Evolutionary conservation across 2,888 invertebrate genomes (phyloP), one percentile per base, ranked within the genome.

Genomic region (Drosophila ezoana): DNA sequence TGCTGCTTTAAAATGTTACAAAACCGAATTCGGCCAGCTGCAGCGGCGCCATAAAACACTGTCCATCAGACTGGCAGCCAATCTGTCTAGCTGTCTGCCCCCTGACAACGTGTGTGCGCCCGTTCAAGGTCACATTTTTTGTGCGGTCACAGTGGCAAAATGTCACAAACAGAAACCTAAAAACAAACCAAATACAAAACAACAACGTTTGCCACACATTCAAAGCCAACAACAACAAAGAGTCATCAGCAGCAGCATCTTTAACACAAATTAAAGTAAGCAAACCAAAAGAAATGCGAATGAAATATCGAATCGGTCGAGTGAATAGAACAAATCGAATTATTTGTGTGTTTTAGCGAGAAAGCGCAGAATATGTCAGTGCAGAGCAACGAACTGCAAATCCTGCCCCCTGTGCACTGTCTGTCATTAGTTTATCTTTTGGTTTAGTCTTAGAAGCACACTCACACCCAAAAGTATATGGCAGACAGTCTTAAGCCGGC

Each of bases 201-300:
- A 52, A 23, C 47, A 53, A 28, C 37, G 23, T n/a, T 52, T 60
- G 44, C 9, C 48, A 64, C 47, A 63, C 49, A 66, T 38, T 52
- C 16, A 56, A 67, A 62, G 20, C 37, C 35, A 37, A 28, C 43
- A 35, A n/a, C 33, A 59, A 20, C 32, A 14, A 9, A 32, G 13
- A 53, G 32, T 57, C 52, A 56, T 11, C 28, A 41, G 20, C 52
- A 48, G 18, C 41, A 58, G 68, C 62, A 47, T 20, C 37, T 48
- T 64, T 38, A 83, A 83, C 47, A 44, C 71, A 54, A 63, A 52
- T 81, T 59, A 82, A 82, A 81, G 87, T 87, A 82, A 82, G 82
- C 76, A 47, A 72, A 56, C 28, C 13, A 45, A 47, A 58, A 16
- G 11, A 28, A 28, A 57, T 28, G 35, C 18, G 10, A 38, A 48